A percentile compares a stretch with the other conserved stretches of the same genome.
Conservation (phyloP, 2,888 invertebrate genomes). For the Bimastos eiseni region DNA sequence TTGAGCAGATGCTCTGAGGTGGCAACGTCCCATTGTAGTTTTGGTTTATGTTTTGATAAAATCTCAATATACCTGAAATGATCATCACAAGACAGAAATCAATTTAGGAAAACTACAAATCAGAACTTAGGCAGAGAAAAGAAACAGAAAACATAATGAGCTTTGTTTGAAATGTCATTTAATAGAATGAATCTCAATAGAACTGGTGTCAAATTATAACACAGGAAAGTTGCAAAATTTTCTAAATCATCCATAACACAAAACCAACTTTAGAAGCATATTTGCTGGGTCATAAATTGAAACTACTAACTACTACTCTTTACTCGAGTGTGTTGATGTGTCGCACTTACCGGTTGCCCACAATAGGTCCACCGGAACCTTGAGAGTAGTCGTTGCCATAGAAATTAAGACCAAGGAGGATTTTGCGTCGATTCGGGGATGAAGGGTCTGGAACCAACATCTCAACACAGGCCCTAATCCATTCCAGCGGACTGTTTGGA, state of each 20-base stretch:
- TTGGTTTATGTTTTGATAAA: constrained; percentile 75
- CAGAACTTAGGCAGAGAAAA: not conserved
- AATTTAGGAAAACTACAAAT: not conserved
- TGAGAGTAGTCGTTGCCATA: constrained; percentile 87
- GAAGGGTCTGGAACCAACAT: constrained; percentile 70
- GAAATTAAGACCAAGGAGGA: constrained; percentile 86
- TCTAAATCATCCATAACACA: no score
- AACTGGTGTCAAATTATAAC: not conserved
- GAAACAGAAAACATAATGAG: not conserved
- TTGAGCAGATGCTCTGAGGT: constrained; percentile 80
- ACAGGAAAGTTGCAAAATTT: no score
- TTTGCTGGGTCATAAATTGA: no score
- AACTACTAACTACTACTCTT: no score
- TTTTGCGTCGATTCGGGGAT: constrained; percentile 71
- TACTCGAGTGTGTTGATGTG: not conserved
- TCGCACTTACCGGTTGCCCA: constrained; percentile 73
- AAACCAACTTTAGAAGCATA: no score
- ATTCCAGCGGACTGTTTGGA: constrained; percentile 84
- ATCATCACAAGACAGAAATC: not conserved
- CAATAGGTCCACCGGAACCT: constrained; percentile 77
- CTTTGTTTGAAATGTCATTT: not conserved
- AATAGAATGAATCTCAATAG: not conserved
- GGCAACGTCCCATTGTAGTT: constrained; percentile 76
- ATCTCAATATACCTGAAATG: constrained; percentile 69
- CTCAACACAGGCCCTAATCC: constrained; percentile 79